phyloP scores from a whole-genome alignment of 2,888 invertebrate genomes.

The Chymomyza fuscimana region DNA sequence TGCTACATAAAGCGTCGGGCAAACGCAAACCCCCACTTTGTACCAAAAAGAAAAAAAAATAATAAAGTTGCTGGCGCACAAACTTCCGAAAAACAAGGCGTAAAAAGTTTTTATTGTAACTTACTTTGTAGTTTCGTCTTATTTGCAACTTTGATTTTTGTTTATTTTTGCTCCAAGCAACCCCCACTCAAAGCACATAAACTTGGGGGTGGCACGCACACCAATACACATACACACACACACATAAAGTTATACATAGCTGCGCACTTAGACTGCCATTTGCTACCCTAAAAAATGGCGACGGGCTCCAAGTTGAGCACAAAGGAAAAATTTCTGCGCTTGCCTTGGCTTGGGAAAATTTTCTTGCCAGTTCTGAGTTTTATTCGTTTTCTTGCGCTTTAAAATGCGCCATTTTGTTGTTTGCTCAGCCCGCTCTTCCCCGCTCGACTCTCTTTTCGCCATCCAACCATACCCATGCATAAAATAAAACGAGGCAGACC shows the following conservation, averaged over 20 bases:
- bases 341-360: conserved; percentile 37
- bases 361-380: conserved; percentile 29
- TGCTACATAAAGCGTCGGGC: conserved; percentile 18
- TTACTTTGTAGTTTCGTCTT: conserved; percentile 75
- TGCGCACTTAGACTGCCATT: conserved; percentile 7
- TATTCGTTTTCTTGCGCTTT: conserved; percentile 46
- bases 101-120: conserved; percentile 73
- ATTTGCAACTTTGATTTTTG: conserved; percentile 79
- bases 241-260: conserved; percentile 25
- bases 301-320: conserved; percentile 46
- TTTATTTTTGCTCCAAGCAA: conserved; percentile 76
- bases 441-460: not conserved
- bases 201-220: conserved; percentile 4
- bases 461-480: not conserved
- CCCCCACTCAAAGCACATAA: conserved; percentile 21
- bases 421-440: conserved; percentile 35
- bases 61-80: conserved; percentile 10
- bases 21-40: conserved; percentile 17
- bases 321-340: conserved; percentile 48
- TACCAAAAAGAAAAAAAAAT: not conserved
- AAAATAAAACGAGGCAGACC: conserved; percentile 41
- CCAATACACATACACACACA: conserved; percentile 16
- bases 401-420: conserved; percentile 75
- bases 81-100: conserved; percentile 72
- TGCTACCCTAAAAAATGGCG: conserved; percentile 35